Conservation (phyloP, 2,888 invertebrate species). For the Dusona sp. region DNA sequence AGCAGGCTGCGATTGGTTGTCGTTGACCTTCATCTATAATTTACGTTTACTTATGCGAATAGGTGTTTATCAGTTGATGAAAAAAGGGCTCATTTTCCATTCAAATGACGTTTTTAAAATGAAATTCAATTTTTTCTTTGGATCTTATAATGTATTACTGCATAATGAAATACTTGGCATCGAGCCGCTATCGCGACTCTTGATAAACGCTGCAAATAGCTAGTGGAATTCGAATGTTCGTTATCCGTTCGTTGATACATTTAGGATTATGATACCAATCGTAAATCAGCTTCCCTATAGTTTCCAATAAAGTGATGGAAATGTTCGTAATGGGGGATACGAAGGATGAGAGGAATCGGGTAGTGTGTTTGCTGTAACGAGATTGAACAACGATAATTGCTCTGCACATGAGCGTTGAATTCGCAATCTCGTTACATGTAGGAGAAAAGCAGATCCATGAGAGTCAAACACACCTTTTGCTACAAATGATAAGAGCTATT, state of each 20-base stretch:
- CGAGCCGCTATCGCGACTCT: no score
- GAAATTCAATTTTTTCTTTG: background rate
- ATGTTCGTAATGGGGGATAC: background rate
- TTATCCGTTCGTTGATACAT: background rate
- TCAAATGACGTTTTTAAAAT: background rate
- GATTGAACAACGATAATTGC: background rate
- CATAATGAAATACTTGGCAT: background rate
- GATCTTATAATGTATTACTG: background rate
- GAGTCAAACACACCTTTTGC: background rate
- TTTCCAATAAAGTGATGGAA: background rate
- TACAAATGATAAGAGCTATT: background rate
- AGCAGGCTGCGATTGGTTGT: background rate
- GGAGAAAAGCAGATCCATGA: background rate
- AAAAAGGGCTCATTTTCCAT: background rate
- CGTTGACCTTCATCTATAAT: background rate
- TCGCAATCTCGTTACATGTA: background rate
- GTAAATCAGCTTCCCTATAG: background rate
- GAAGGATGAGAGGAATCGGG: background rate
- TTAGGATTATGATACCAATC: constrained; percentile 2
- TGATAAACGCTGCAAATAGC: background rate
- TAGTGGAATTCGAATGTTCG: background rate
- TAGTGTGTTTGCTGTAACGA: background rate
- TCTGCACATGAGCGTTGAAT: background rate
- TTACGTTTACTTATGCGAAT: background rate
- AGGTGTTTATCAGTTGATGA: background rate